Conservation (phyloP, 2,888 invertebrate species). For the Lithophane ornitopus region DNA sequence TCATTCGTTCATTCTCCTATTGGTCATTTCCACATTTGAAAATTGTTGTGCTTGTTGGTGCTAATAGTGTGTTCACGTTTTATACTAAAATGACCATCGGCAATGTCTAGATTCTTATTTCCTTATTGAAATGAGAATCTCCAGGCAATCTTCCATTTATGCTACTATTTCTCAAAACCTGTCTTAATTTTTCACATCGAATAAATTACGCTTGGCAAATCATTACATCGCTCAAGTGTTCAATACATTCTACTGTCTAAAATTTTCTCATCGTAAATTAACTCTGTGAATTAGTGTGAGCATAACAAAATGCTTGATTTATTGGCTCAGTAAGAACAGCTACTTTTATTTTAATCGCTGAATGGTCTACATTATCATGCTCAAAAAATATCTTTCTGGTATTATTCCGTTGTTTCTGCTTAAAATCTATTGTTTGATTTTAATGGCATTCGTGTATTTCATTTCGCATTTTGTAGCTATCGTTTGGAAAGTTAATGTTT, state of each 20-base stretch:
- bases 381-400: conserved; percentile 17
- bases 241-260: conserved; percentile 20
- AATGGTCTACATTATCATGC: conserved; percentile 10
- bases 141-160: neutral
- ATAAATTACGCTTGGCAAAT: conserved; percentile 10
- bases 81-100: neutral
- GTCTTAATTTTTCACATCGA: conserved; percentile 16
- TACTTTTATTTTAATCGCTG: conserved; percentile 9
- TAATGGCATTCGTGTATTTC: conserved; percentile 49
- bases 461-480: conserved; percentile 50
- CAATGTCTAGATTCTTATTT: neutral
- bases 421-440: conserved; percentile 50
- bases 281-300: conserved; percentile 17
- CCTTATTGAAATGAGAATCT: too few species aligned
- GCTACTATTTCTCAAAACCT: conserved; percentile 2
- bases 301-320: conserved; percentile 7
- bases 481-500: conserved; percentile 67
- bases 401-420: conserved; percentile 2
- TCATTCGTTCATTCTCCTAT: conserved; percentile 25
- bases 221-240: conserved; percentile 4
- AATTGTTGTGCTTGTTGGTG: conserved; percentile 1
- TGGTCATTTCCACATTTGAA: neutral
- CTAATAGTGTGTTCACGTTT: conserved; percentile 37
- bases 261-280: conserved; percentile 46
- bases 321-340: conserved; percentile 3